Conservation (phyloP, 2,797 vertebrate species). For the Acanthurus lineatus region DNA sequence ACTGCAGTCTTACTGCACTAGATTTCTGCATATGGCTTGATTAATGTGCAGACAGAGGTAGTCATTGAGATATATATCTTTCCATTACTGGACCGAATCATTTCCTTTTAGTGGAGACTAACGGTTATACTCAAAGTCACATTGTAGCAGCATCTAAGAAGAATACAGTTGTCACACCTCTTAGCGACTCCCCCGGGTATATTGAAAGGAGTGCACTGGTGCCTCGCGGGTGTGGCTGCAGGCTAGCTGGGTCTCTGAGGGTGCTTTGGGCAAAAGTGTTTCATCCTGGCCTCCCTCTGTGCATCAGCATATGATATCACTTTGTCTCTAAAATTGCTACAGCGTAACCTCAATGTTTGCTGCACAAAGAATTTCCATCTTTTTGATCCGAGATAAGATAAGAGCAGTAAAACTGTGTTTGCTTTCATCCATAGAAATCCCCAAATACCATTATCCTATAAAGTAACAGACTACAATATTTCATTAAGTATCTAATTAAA, state of each 20-base stretch:
- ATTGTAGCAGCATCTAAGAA: slow-evolving; percentile 45
- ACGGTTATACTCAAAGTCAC: slow-evolving; percentile 51
- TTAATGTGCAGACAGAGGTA: slow-evolving; percentile 51
- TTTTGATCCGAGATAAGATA: slow-evolving; percentile 42
- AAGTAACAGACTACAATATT: slow-evolving; percentile 8
- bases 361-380: slow-evolving; percentile 39
- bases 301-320: slow-evolving; percentile 61
- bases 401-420: slow-evolving; percentile 28
- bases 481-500: slow-evolving; percentile 26
- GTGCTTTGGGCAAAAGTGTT: slow-evolving; percentile 71
- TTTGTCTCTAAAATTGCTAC: slow-evolving; percentile 36
- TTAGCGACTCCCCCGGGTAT: slow-evolving; percentile 52
- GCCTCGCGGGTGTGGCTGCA: slow-evolving; percentile 73
- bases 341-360: slow-evolving; percentile 34
- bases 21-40: slow-evolving; percentile 43
- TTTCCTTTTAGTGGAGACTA: slow-evolving; percentile 58
- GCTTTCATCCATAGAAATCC: slow-evolving; percentile 26
- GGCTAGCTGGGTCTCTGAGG: slow-evolving; percentile 68
- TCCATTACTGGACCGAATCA: slow-evolving; percentile 65
- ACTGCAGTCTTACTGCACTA: slow-evolving; percentile 32
- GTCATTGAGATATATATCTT: slow-evolving; percentile 55
- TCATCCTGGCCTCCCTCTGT: slow-evolving; percentile 63
- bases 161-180: slow-evolving; percentile 64
- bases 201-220: slow-evolving; percentile 45
- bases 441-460: neutral